Percentiles rank a stretch among this genome's conserved stretches.
Evolutionary conservation across 2,888 invertebrate species (phyloP).

Genomic region (Pheosia tremula): DNA sequence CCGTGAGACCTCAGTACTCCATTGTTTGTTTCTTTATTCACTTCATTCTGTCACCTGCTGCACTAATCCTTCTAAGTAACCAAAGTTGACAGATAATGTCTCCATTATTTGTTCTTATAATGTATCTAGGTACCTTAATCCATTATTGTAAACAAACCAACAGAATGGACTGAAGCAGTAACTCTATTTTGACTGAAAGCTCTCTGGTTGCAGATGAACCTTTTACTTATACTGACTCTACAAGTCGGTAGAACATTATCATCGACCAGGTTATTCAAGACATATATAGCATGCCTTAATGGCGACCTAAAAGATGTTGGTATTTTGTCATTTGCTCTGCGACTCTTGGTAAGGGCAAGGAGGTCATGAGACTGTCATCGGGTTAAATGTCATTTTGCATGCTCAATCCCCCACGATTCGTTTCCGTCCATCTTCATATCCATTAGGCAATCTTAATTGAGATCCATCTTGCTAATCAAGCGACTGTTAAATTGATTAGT

Average conservation of each 20-base stretch:
- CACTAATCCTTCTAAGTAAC: too few relatives aligned
- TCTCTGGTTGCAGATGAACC: neutral
- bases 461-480: neutral
- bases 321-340: neutral
- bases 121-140: neutral
- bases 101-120: too few relatives aligned
- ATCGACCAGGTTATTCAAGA: neutral
- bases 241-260: neutral
- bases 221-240: neutral
- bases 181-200: neutral
- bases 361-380: slow-evolving; percentile 35
- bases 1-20: too few relatives aligned
- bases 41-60: too few relatives aligned
- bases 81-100: too few relatives aligned
- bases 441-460: neutral
- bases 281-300: neutral
- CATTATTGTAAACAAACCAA: neutral
- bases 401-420: slow-evolving; percentile 41
- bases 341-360: slow-evolving; percentile 5
- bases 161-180: neutral
- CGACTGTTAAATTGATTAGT: slow-evolving; percentile 11
- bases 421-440: slow-evolving; percentile 35
- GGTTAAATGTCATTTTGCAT: slow-evolving; percentile 44
- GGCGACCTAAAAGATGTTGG: neutral
- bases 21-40: too few relatives aligned